Percentiles rank a stretch among this genome's conserved stretches.
phyloP scores from a whole-genome alignment of 2,113 vertebrate species.

The Myotis brandtii region DNA sequence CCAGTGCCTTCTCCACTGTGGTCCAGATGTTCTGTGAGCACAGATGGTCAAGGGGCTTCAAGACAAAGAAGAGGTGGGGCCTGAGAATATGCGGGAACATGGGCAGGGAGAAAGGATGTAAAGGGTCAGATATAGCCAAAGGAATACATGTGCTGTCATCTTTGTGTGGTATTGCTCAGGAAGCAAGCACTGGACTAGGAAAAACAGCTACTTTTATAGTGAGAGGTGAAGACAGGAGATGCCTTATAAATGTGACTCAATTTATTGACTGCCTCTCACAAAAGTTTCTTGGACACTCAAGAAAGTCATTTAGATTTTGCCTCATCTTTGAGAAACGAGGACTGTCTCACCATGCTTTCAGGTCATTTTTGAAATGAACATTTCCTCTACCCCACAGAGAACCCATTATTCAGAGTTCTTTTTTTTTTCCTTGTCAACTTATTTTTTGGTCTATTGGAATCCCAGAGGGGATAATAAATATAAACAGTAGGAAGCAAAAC shows the following conservation, averaged over 20 bases:
- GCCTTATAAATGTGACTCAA: neutral
- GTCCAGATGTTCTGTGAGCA: neutral
- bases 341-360: neutral
- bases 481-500: neutral
- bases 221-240: neutral
- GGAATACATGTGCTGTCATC: neutral
- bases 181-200: neutral
- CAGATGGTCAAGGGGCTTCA: neutral
- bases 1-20: neutral
- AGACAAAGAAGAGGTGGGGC: neutral
- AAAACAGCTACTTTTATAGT: neutral
- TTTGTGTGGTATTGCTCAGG: neutral
- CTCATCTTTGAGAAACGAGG: slow-evolving; percentile 12
- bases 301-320: neutral
- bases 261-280: neutral
- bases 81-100: neutral
- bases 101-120: neutral
- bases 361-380: slow-evolving; percentile 56
- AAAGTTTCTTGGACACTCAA: neutral
- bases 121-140: neutral
- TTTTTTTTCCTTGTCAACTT: neutral
- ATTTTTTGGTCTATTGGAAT: slow-evolving; percentile 58
- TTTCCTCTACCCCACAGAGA: slow-evolving; percentile 6
- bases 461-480: slow-evolving; percentile 57
- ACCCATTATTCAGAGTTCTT: slow-evolving; percentile 50